Evolutionary conservation across 2,797 vertebrate genomes (phyloP).

Genomic region (Myotis planiceps): DNA sequence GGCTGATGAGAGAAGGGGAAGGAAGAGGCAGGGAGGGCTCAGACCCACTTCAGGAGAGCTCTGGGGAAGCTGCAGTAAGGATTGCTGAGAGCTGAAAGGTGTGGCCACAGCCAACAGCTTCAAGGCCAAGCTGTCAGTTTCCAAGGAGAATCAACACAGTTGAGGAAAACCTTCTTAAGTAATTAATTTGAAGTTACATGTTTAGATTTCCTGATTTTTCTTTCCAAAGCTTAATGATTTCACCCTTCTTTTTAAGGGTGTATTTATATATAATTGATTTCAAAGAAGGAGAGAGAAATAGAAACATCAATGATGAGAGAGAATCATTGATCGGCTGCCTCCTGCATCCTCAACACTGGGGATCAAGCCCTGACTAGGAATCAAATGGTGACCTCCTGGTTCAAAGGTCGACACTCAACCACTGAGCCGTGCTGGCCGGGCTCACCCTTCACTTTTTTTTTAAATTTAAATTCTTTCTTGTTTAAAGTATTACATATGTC

Average conservation of each 20-base stretch:
- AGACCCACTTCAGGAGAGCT: background rate
- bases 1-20: background rate
- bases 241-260: background rate
- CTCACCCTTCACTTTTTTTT: no score
- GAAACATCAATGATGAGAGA: no score
- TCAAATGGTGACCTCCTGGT: no score
- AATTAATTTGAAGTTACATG: background rate
- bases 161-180: background rate
- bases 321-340: no score
- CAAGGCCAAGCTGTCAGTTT: background rate
- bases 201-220: background rate
- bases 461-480: no score
- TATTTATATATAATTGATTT: background rate
- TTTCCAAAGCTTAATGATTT: background rate
- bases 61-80: background rate
- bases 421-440: no score
- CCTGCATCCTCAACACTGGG: no score
- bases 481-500: no score
- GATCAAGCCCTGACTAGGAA: no score
- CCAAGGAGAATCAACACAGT: background rate
- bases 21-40: background rate
- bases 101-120: background rate
- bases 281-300: no score
- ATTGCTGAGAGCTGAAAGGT: no score
- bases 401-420: no score